A percentile compares a stretch with the other conserved stretches of the same genome.
Evolutionary conservation across 1,140 invertebrate species (phyloP).

Genomic region (Ceratosolen solmsi): DNA sequence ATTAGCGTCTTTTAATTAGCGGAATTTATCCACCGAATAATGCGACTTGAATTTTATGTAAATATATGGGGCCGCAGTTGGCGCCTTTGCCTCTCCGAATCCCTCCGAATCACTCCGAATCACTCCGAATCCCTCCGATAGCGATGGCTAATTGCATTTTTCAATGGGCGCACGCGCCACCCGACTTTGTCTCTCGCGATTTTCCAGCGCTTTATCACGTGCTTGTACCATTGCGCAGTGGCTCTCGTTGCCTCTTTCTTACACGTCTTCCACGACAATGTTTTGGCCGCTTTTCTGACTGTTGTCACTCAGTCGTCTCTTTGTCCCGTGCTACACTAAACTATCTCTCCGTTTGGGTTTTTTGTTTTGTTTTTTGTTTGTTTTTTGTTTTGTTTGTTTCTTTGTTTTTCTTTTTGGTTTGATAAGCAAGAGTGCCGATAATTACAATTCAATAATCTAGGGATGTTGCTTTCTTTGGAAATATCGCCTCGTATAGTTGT

Average conservation of each 20-base stretch:
- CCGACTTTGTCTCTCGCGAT: background rate
- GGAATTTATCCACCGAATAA: conserved; percentile 29
- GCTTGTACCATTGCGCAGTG: too few relatives aligned
- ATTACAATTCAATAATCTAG: background rate
- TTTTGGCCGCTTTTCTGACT: conserved; percentile 7
- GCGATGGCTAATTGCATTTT: conserved; percentile 36
- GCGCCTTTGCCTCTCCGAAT: too few relatives aligned
- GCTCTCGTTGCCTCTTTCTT: too few relatives aligned
- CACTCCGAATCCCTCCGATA: too few relatives aligned
- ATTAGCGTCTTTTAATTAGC: conserved; percentile 49
- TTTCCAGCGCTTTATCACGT: background rate
- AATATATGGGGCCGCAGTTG: conserved; percentile 12
- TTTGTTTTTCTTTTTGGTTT: background rate
- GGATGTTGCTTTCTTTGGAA: background rate
- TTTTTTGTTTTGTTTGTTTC: too few relatives aligned
- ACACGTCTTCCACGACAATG: too few relatives aligned
- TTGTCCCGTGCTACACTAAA: background rate
- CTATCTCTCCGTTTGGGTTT: too few relatives aligned
- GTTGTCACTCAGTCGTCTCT: background rate
- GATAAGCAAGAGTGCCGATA: background rate
- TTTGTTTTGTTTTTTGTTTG: too few relatives aligned
- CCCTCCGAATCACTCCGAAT: too few relatives aligned
- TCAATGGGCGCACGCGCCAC: background rate
- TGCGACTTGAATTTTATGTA: conserved; percentile 45
- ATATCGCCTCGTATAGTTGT: background rate